Conservation (phyloP, 1,140 invertebrate species). For the Eumaeus atala region DNA sequence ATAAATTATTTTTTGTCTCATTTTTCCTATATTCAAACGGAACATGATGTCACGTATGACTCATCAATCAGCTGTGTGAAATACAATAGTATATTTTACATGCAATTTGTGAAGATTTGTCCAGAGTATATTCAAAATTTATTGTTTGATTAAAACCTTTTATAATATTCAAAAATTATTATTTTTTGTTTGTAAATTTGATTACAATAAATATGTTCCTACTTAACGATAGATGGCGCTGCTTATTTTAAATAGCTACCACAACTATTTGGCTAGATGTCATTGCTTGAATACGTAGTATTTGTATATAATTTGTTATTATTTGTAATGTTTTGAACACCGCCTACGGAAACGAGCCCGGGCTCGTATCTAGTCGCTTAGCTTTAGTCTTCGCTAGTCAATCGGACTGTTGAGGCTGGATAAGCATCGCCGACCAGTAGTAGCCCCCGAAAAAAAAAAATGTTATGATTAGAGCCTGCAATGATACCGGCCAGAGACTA, state of each 20-base stretch:
- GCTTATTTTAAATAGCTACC: background rate
- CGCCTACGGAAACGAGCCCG: no score
- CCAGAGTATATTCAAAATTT: background rate
- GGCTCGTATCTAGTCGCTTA: no score
- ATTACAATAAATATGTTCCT: constrained; percentile 2
- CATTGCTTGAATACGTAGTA: background rate
- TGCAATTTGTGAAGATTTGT: background rate
- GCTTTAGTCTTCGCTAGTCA: no score
- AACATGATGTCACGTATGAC: constrained; percentile 24
- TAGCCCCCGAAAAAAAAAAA: no score
- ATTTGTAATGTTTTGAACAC: no score
- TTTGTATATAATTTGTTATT: no score
- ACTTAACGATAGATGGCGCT: constrained; percentile 25
- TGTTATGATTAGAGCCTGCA: no score
- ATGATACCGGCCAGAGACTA: no score
- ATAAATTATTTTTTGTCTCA: constrained; percentile 27
- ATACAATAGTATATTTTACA: background rate
- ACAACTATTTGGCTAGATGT: background rate
- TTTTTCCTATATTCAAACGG: constrained; percentile 21
- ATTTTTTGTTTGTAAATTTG: background rate
- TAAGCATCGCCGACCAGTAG: no score
- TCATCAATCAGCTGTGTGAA: constrained; percentile 27
- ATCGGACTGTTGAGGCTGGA: no score
- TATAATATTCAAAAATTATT: no score
- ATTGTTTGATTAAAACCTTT: no score